Base-by-base conservation (phyloP, 1,140 invertebrate species). In the Elymnias hypermnestra region DNA sequence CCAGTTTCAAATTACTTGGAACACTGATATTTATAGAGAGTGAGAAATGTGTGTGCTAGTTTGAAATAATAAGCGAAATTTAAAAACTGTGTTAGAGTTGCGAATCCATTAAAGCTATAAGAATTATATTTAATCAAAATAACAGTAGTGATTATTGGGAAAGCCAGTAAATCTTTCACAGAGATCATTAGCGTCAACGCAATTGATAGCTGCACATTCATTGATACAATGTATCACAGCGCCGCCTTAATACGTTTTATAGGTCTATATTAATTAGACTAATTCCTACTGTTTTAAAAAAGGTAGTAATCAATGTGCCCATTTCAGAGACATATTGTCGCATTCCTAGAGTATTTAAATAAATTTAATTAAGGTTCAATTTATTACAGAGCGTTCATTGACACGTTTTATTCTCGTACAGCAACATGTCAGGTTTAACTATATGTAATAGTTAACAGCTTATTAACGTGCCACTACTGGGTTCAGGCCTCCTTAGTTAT, bases 221-320 rank as follows among this genome's bases (percentile, higher is more conserved):
- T 29, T 29, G 26, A 12, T 29, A 29, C 26, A 29, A 29, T 29
- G 26, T 29, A 29, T 29, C 26, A 29, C 26, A 13, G 6, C 13
- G 26, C 13, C 9, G 10, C 8, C 9, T 29, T 10, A 13, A 29
- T 9, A 29, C 1, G 7, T 2, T 12, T 12, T 7, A 6, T 26
- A 12, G 2, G 0, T 26, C 13, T 1, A 8, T 1, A 12, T 10
- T 28, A 28, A 28, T 28, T 28, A 28, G 9, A n/a, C n/a, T n/a
- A n/a, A n/a, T n/a, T n/a, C n/a, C n/a, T n/a, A n/a, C n/a, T n/a
- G n/a, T n/a, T n/a, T n/a, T n/a, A n/a, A n/a, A n/a, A n/a, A n/a
- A n/a, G n/a, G n/a, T n/a, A n/a, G 23, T n/a, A 26, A 26, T 9
- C 10, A 26, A 29, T 29, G 8, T 3, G 3, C 0, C 26, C 25